phyloP scores from a whole-genome alignment of 2,113 vertebrate genomes.

The Paramormyrops kingsleyae region DNA sequence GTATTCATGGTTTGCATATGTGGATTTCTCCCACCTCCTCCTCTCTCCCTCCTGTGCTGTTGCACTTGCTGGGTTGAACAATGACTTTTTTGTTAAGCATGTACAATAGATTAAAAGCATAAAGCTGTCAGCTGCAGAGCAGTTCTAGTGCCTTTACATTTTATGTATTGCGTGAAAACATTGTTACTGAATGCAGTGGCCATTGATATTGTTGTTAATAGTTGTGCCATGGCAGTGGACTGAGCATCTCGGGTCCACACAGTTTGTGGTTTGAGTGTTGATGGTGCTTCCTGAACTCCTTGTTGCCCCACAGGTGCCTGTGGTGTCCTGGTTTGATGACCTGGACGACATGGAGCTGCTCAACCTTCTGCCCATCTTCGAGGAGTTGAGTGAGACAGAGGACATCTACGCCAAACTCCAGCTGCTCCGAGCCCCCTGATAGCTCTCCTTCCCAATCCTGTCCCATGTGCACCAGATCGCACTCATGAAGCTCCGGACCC shows the following conservation, averaged over 20 bases:
- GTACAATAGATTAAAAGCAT: background rate
- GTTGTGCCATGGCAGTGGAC: background rate
- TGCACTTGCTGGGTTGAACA: background rate
- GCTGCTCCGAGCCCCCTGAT: constrained; percentile 68
- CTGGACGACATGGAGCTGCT: constrained; percentile 78
- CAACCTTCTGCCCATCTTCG: constrained; percentile 77
- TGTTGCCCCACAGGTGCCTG: constrained; percentile 62
- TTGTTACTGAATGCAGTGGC: background rate
- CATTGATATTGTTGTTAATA: background rate
- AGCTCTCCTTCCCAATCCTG: background rate
- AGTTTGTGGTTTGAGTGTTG: background rate
- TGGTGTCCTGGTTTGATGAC: constrained; percentile 88
- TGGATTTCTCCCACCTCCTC: background rate
- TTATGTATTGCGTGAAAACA: background rate
- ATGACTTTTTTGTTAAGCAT: background rate
- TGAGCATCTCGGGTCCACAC: background rate
- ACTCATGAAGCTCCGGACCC: background rate
- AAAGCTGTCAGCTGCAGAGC: background rate
- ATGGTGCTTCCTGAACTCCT: background rate
- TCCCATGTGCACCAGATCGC: background rate
- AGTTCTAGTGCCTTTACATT: background rate
- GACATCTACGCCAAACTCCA: constrained; percentile 74
- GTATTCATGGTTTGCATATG: background rate
- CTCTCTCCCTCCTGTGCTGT: background rate
- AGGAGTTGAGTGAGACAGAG: constrained; percentile 75